Conservation (phyloP, 2,888 invertebrate genomes). For the Aricia artaxerxes region DNA sequence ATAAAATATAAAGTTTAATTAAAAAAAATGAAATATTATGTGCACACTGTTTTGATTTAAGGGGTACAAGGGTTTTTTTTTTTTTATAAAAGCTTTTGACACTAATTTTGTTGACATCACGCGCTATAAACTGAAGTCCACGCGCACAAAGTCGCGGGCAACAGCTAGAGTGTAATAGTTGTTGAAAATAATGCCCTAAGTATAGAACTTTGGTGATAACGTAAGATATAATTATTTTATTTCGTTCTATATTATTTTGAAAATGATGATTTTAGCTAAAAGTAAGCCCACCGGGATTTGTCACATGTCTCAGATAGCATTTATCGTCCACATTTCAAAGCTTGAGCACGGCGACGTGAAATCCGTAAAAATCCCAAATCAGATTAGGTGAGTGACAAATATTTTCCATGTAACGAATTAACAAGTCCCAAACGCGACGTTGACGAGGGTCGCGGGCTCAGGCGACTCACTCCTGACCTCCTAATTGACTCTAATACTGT, state of each 20-base stretch:
- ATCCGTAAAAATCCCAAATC: slow-evolving; percentile 22
- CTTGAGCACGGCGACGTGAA: neutral
- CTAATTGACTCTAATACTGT: slow-evolving; percentile 30
- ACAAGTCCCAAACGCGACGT: slow-evolving; percentile 21
- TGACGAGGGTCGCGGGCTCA: slow-evolving; percentile 22
- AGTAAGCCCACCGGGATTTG: neutral
- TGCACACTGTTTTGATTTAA: too few relatives aligned
- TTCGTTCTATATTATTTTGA: neutral
- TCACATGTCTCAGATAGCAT: neutral
- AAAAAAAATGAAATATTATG: too few relatives aligned
- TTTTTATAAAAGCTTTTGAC: too few relatives aligned
- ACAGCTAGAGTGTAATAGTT: too few relatives aligned
- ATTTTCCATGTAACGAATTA: slow-evolving; percentile 30
- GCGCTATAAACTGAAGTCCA: too few relatives aligned
- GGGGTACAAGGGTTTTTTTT: too few relatives aligned
- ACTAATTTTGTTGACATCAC: too few relatives aligned
- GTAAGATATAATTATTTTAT: neutral
- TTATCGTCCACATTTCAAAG: neutral
- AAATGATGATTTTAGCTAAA: neutral
- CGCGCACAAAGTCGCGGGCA: too few relatives aligned
- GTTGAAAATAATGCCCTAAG: too few relatives aligned
- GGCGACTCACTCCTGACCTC: slow-evolving; percentile 29
- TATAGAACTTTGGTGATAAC: too few relatives aligned
- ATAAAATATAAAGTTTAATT: too few relatives aligned
- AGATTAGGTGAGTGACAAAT: slow-evolving; percentile 28